These are phyloP conservation scores for Limosa lapponica DNA, from an alignment of 2,797 vertebrate genomes.

Conservation along the genomic window DNA sequence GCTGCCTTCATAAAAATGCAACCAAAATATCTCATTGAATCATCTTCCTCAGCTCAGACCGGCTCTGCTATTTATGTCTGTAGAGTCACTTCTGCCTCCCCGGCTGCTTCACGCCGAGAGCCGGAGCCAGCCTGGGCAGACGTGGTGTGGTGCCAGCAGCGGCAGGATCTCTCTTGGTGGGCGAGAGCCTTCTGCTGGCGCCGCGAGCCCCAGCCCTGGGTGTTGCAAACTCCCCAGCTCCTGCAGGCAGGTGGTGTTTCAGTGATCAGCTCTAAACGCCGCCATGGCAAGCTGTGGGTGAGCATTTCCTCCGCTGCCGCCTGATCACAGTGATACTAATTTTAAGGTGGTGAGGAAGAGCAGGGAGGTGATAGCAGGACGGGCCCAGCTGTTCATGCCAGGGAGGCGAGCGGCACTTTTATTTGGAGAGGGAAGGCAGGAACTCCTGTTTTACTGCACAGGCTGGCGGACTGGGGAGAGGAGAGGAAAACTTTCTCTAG, in stretches of 20 bases:
- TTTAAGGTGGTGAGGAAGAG: not conserved
- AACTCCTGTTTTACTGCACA: not conserved
- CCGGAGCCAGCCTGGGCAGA: not conserved
- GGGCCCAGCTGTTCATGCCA: slow-evolving; percentile 41
- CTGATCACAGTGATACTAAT: not conserved
- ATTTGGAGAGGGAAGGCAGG: not conserved
- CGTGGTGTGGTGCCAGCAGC: not conserved
- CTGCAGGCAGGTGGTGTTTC: not conserved
- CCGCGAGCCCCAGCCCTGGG: fast-evolving
- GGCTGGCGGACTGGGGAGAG: not conserved
- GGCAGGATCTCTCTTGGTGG: not conserved
- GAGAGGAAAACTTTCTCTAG: not conserved
- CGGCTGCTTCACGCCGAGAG: not conserved
- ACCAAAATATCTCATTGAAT: slow-evolving; percentile 41
- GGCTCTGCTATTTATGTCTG: slow-evolving; percentile 35
- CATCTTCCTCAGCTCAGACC: not conserved
- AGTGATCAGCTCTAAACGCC: fast-evolving
- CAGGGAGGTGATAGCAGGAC: not conserved
- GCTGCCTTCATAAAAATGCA: slow-evolving; percentile 6
- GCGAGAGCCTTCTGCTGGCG: not conserved
- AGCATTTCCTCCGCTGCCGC: not conserved
- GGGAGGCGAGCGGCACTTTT: not conserved
- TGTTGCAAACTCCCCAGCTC: not conserved
- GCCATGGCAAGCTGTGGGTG: not conserved
- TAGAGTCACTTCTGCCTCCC: not conserved